Conservation (phyloP, 2,113 vertebrate genomes). For the Cebidichthys violaceus region DNA sequence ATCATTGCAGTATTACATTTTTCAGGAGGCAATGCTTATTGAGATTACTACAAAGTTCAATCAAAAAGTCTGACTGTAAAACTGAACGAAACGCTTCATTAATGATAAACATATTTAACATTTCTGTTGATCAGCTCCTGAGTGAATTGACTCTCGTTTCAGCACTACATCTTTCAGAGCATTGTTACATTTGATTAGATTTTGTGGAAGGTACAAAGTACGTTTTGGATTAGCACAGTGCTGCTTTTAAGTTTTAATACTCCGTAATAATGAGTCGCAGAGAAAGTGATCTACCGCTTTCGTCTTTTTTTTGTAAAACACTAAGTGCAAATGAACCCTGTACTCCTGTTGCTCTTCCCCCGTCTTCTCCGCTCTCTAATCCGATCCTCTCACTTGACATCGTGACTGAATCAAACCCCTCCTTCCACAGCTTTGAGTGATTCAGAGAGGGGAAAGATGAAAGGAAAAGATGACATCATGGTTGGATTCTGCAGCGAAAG, state of each 20-base stretch:
- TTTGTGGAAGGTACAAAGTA: background rate
- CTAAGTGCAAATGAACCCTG: slow-evolving; percentile 6
- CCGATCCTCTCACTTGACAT: slow-evolving; percentile 41
- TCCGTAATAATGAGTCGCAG: background rate
- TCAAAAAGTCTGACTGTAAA: background rate
- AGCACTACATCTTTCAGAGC: background rate
- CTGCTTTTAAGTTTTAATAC: background rate
- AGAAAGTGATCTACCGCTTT: slow-evolving; percentile 3
- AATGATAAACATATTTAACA: background rate
- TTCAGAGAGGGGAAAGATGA: slow-evolving; percentile 58
- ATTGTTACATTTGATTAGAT: too few relatives aligned
- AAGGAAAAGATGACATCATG: slow-evolving; percentile 75
- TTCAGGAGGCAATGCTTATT: background rate
- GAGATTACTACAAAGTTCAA: background rate
- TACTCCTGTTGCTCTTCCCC: background rate
- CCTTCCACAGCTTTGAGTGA: slow-evolving; percentile 37
- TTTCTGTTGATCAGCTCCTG: background rate
- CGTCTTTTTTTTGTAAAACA: background rate
- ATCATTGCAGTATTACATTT: background rate
- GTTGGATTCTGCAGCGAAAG: slow-evolving; percentile 65
- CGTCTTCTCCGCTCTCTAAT: slow-evolving; percentile 6
- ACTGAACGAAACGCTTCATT: background rate
- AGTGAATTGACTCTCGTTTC: background rate
- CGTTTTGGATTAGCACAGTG: background rate
- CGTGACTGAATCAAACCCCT: slow-evolving; percentile 36